A percentile compares a stretch with the other conserved stretches of the same genome.
phyloP scores from a whole-genome alignment of 2,113 vertebrate species.

The Colaptes auratus region DNA sequence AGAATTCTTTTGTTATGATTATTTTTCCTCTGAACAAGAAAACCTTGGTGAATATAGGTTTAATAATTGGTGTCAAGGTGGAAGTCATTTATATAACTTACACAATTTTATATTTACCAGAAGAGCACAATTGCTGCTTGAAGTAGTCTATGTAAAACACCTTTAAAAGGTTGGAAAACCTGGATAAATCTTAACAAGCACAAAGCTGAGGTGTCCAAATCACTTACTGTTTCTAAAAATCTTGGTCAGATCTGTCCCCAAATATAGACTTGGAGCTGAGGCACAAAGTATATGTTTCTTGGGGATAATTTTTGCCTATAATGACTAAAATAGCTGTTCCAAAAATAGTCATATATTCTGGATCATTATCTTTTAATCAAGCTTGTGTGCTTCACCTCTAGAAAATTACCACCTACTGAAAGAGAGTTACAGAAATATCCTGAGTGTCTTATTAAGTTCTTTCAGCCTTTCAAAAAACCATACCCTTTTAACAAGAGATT shows the following conservation, averaged over 20 bases:
- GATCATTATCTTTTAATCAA: slow-evolving; percentile 12
- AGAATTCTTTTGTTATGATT: neutral
- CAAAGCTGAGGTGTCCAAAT: neutral
- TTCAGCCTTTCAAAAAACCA: neutral
- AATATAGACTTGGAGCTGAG: neutral
- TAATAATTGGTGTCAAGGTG: neutral
- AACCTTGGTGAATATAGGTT: neutral
- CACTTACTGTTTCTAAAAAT: neutral
- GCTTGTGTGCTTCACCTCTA: neutral
- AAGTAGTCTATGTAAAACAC: neutral
- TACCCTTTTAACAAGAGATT: neutral
- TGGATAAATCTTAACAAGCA: neutral
- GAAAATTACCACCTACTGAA: neutral
- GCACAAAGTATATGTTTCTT: neutral
- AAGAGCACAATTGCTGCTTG: neutral
- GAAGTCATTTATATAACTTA: neutral
- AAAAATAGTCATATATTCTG: neutral
- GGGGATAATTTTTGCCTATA: neutral
- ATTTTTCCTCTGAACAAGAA: neutral
- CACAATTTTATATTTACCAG: neutral
- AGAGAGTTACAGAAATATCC: neutral
- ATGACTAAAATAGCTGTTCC: neutral
- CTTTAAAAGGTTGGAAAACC: neutral
- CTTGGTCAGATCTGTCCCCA: neutral
- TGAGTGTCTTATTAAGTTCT: neutral